These are phyloP conservation scores for Lichenostomus cassidix DNA, from an alignment of 2,113 vertebrate genomes.

Conservation along the genomic window DNA sequence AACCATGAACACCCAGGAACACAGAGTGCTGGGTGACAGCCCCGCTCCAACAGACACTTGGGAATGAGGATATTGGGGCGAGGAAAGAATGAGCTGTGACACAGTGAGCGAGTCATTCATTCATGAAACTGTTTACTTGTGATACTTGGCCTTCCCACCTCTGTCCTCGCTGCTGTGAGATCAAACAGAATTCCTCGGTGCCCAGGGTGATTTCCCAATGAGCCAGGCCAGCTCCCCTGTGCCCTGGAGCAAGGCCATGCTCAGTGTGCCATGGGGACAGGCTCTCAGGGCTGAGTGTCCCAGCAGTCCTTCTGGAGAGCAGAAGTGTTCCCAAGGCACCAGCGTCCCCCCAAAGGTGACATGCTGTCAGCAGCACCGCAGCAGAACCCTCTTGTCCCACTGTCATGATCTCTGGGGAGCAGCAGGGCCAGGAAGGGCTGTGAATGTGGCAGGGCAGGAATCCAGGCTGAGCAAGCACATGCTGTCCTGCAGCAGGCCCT, in stretches of 20 bases:
- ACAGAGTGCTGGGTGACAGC: neutral
- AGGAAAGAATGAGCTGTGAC: neutral
- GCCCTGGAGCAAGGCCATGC: neutral
- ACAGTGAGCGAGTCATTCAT: neutral
- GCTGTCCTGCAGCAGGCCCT: neutral
- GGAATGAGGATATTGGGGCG: neutral
- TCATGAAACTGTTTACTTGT: neutral
- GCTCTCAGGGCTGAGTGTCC: accelerated
- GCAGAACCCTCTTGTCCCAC: neutral
- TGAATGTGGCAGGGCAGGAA: accelerated
- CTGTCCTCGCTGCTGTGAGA: neutral
- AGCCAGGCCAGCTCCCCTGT: neutral
- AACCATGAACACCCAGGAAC: neutral
- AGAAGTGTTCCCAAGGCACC: neutral
- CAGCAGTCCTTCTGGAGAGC: neutral
- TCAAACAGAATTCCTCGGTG: neutral
- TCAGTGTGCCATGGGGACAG: accelerated
- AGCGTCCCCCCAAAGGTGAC: accelerated
- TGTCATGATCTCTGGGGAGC: neutral
- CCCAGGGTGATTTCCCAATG: neutral
- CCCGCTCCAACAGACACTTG: neutral
- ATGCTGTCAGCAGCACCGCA: accelerated
- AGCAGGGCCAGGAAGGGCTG: neutral
- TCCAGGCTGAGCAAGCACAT: neutral
- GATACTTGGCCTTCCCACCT: neutral